Base-by-base conservation (phyloP, 1,140 invertebrate genomes). In the Heliconius nattereri region DNA sequence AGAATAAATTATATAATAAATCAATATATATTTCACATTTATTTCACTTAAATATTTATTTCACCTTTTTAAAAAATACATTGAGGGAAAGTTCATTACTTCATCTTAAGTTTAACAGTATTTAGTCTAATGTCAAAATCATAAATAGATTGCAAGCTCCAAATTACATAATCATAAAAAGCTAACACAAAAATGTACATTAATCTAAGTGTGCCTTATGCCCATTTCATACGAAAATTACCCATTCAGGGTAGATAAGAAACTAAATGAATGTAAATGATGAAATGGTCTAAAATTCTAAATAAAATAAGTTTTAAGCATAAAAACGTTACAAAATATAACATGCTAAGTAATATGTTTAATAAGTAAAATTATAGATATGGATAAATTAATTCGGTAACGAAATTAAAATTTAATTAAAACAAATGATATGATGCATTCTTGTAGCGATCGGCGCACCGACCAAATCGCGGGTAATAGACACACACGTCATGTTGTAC, bases 361-460 rank as follows among this genome's bases (percentile, higher is more conserved):
- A 80, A 84, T 85, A 87, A 87, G 83, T 87, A 87, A 86, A 76
- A 88, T 84, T 86, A 91, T 78, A 57, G n/a, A 3, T 57, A 85
- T 88, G 85, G 83, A 75, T 85, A 88, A 77, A 81, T 89, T 89
- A 92, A 88, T 85, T 85, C 84, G 85, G 85, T 89, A 88, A 90
- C 77, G 87, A 92, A 90, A 91, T 89, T 89, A 90, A 88, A 87
- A 89, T 86, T 91, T 89, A 92, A 90, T 94, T 91, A 94, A 94
- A 94, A 91, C 91, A 95, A 95, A 95, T 95, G 94, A 95, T 95
- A 95, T 95, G 94, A 95, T 92, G 91, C 87, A 95, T 95, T 95
- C 94, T 95, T 95, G 94, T 94, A 83, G 88, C 91, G 90, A 80
- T 86, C 86, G 81, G 83, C 90, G 87, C 85, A 72, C 78, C 60